These are phyloP conservation scores for Danio choprae DNA, from an alignment of 2,797 vertebrate species.

Conservation along the genomic window DNA sequence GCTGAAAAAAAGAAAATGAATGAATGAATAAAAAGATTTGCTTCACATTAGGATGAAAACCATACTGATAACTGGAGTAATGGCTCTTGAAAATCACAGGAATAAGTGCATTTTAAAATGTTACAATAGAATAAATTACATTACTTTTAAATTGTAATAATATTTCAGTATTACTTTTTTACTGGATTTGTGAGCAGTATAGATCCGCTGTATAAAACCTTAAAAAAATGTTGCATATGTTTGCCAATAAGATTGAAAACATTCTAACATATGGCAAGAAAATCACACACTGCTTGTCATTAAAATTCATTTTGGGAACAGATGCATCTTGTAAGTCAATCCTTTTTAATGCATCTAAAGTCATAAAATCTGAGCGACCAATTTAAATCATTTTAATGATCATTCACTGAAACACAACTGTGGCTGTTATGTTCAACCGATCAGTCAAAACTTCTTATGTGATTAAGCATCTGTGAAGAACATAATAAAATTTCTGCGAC, in stretches of 20 bases:
- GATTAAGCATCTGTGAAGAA: not conserved
- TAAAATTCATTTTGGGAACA: not conserved
- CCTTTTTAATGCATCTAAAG: not conserved
- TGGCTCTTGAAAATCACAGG: not conserved
- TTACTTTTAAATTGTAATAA: not conserved
- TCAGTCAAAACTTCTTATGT: not conserved
- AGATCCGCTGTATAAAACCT: no score
- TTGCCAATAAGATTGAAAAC: not conserved
- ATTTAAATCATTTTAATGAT: not conserved
- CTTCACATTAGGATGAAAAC: not conserved
- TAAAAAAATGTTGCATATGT: no score
- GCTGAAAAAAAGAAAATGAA: no score
- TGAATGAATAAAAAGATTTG: no score
- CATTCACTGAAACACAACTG: not conserved
- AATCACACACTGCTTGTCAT: not conserved
- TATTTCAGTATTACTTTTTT: not conserved
- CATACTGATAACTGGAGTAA: no score
- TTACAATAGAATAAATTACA: not conserved
- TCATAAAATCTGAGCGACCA: not conserved
- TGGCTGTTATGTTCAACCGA: not conserved
- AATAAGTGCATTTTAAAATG: not conserved
- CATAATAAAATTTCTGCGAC: not conserved
- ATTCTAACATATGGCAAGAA: not conserved
- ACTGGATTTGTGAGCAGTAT: not conserved
- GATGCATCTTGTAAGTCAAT: not conserved